Base-by-base conservation (phyloP, 2,888 invertebrate species). In the Conistra vaccinii region DNA sequence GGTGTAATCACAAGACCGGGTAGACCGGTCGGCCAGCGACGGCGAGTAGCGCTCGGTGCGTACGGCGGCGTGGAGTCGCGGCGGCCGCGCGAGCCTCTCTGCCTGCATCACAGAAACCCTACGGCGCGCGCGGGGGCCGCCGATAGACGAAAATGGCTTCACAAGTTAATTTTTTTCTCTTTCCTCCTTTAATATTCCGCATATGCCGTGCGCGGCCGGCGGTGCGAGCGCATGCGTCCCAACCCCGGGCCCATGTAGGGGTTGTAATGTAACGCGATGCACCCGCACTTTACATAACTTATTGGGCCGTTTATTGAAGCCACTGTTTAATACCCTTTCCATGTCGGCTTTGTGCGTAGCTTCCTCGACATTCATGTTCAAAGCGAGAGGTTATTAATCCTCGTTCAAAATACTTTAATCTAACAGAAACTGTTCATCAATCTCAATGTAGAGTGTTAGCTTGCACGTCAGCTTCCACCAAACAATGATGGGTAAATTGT, bases 141-240 rank as follows among this genome's bases (percentile, higher is more conserved):
- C 93, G 94, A 95, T 95, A 95, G 95, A 96, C 96, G 96, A 96
- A 96, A 96, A 96, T 96, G 96, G 96, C 96, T 96, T 96, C 96
- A 96, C 96, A 95, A 96, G 95, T 96, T 94, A 96, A 96, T 96
- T 96, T 96, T 96, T 96, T 96, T 96, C 96, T 96, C 96, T 96
- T 96, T 96, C 96, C 95, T 96, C 94, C 96, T 96, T 95, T 96
- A 96, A 96, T 96, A 96, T 95, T 95, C 95, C 96, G 96, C 96
- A 96, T 96, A 96, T 96, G 96, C 95, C 94, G 95, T 94, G 93
- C 94, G 94, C 94, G 93, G 92, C 92, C 89, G 92, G 91, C 93
- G 92, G 89, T 94, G 95, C 95, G 95, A 92, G 95, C 96, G 96
- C 96, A 96, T 96, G 96, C 96, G 96, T 93, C 90, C 91, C 90